phyloP scores from a whole-genome alignment of 2,113 vertebrate species.

The Argyrosomus japonicus region DNA sequence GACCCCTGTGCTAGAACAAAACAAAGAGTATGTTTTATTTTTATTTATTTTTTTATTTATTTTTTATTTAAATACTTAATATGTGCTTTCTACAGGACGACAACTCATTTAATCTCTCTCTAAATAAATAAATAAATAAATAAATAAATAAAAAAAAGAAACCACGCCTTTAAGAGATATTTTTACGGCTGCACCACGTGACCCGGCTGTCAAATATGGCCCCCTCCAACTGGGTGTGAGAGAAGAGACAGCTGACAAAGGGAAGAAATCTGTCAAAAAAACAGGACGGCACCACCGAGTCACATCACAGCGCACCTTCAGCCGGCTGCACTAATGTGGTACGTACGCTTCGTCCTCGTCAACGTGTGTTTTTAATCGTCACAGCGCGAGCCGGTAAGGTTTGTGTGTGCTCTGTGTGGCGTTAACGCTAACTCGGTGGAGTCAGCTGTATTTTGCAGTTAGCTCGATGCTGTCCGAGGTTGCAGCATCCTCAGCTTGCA shows the following conservation, averaged over 20 bases:
- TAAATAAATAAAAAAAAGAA: background rate
- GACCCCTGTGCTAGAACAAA: background rate
- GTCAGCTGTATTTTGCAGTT: slow-evolving; percentile 41
- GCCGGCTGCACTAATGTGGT: slow-evolving; percentile 51
- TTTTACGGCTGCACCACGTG: slow-evolving; percentile 59
- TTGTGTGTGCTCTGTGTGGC: background rate
- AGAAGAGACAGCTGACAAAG: slow-evolving; percentile 68
- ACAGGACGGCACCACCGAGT: background rate
- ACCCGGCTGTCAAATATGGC: slow-evolving; percentile 82
- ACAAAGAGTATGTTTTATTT: background rate
- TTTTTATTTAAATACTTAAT: background rate
- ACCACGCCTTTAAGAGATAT: slow-evolving; percentile 16
- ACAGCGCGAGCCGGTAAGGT: background rate
- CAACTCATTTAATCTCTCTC: background rate
- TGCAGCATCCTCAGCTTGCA: slow-evolving; percentile 52
- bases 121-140: no score
- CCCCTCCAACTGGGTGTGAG: slow-evolving; percentile 70
- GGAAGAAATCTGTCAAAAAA: slow-evolving; percentile 19
- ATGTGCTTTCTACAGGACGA: background rate
- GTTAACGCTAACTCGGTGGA: background rate
- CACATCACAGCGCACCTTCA: background rate
- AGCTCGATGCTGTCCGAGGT: slow-evolving; percentile 52
- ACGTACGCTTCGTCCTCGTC: slow-evolving; percentile 42
- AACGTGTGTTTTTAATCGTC: background rate
- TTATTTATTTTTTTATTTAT: background rate